A percentile compares a stretch with the other conserved stretches of the same genome.
Conservation (phyloP, 2,888 invertebrate species). For the Lasioglossum pauxillum region DNA sequence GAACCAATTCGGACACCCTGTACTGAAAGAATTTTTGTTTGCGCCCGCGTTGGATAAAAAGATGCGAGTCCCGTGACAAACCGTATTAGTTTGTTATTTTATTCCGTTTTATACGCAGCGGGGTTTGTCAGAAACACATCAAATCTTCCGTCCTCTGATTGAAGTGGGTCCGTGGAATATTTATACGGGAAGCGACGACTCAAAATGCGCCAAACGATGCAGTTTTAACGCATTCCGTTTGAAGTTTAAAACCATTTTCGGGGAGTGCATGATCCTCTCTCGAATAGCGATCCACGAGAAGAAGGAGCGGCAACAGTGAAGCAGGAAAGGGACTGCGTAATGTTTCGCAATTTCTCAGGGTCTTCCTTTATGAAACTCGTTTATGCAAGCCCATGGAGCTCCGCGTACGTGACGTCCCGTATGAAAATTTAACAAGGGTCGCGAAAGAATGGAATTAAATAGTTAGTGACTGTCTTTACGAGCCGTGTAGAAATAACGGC, state of each 20-base stretch:
- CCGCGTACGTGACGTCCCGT: constrained; percentile 43
- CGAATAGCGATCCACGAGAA: constrained; percentile 4
- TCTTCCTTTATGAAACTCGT: constrained; percentile 51
- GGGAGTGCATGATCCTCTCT: background rate
- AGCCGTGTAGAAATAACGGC: constrained; percentile 29
- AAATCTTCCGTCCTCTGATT: constrained; percentile 1
- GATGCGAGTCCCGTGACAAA: background rate
- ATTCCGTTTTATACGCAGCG: background rate
- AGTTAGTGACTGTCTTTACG: constrained; percentile 52
- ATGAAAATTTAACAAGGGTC: constrained; percentile 55
- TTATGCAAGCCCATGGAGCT: constrained; percentile 27
- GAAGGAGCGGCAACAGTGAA: background rate
- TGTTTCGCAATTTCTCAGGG: constrained; percentile 57
- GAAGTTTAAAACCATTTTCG: constrained; percentile 34
- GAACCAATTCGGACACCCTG: background rate
- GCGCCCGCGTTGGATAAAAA: background rate
- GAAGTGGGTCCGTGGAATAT: background rate
- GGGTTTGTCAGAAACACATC: background rate
- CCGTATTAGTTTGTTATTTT: background rate
- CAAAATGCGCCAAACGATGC: background rate
- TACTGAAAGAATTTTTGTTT: background rate
- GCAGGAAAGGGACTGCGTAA: constrained; percentile 60
- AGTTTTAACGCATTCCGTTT: constrained; percentile 41
- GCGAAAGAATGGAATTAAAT: constrained; percentile 63
- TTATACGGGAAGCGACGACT: background rate